phyloP scores from a whole-genome alignment of 1,140 invertebrate genomes.

The Rhyzopertha dominica region DNA sequence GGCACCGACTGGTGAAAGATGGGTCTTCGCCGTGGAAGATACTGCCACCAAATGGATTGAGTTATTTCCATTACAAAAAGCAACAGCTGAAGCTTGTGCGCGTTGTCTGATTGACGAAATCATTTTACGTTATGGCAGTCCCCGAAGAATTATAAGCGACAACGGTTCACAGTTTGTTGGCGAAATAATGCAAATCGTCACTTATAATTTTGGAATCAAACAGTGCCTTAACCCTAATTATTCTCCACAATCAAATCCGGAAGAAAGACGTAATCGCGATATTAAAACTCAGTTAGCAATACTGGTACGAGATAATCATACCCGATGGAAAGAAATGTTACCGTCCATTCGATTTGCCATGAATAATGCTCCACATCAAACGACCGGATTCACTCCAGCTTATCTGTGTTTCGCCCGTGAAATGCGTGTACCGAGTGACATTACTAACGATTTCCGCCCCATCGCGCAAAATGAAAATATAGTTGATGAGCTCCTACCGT shows the following conservation, averaged over 20 bases:
- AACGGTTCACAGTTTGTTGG: constrained; percentile 27
- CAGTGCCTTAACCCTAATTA: constrained; percentile 40
- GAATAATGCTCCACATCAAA: constrained; percentile 41
- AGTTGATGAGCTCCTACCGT: constrained; percentile 31
- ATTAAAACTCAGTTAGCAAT: constrained; percentile 42
- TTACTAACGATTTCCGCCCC: constrained; percentile 28
- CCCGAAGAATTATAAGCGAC: constrained; percentile 25
- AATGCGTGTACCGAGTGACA: constrained; percentile 28
- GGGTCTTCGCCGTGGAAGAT: constrained; percentile 27
- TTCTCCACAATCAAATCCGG: constrained; percentile 43
- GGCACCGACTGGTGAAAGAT: constrained; percentile 6
- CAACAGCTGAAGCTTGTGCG: constrained; percentile 27
- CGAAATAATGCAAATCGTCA: constrained; percentile 39
- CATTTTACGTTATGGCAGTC: constrained; percentile 22
- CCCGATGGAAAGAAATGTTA: constrained; percentile 38
- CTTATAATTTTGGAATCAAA: constrained; percentile 31
- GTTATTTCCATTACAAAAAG: constrained; percentile 21
- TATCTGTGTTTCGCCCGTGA: constrained; percentile 38
- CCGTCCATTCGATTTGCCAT: constrained; percentile 43
- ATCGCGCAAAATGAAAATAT: constrained; percentile 33
- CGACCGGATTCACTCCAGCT: constrained; percentile 45
- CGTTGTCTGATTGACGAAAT: constrained; percentile 21
- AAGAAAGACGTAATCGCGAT: constrained; percentile 43
- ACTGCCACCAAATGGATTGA: constrained; percentile 24
- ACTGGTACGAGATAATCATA: constrained; percentile 35